A percentile compares a stretch with the other conserved stretches of the same genome.
Conservation (phyloP, 2,797 vertebrate species). For the Coilia nasus region DNA sequence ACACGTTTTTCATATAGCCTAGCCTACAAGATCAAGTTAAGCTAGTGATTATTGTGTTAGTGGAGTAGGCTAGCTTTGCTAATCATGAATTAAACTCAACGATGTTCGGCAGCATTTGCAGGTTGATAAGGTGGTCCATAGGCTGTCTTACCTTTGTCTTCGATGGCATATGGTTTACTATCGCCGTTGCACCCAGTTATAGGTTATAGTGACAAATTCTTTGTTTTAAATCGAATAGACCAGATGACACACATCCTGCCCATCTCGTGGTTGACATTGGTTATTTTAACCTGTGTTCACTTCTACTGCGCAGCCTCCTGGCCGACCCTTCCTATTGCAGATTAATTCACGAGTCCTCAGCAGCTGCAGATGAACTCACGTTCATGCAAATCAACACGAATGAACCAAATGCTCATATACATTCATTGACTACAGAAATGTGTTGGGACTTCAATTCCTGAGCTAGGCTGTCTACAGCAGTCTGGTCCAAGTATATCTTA, state of each 20-base stretch:
- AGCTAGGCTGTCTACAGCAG: not conserved
- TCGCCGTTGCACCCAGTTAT: not conserved
- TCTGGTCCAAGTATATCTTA: not conserved
- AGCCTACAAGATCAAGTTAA: not conserved
- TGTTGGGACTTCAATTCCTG: not conserved
- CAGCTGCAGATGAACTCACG: not conserved
- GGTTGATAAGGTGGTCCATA: too few relatives aligned
- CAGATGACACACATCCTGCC: not conserved
- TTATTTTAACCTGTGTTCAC: not conserved
- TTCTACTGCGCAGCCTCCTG: conserved; percentile 7
- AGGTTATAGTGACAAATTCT: not conserved
- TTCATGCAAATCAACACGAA: not conserved
- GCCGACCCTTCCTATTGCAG: not conserved
- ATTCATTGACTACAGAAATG: not conserved
- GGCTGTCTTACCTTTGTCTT: not conserved
- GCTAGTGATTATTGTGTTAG: not conserved
- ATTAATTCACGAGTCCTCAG: not conserved
- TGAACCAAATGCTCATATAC: not conserved
- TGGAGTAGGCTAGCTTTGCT: too few relatives aligned
- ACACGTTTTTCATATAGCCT: not conserved
- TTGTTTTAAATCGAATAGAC: not conserved
- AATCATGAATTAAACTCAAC: too few relatives aligned
- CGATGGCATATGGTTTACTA: not conserved
- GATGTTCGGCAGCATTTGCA: too few relatives aligned
- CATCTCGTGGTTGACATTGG: not conserved